phyloP scores from a whole-genome alignment of 2,113 vertebrate species.

The Colius striatus region DNA sequence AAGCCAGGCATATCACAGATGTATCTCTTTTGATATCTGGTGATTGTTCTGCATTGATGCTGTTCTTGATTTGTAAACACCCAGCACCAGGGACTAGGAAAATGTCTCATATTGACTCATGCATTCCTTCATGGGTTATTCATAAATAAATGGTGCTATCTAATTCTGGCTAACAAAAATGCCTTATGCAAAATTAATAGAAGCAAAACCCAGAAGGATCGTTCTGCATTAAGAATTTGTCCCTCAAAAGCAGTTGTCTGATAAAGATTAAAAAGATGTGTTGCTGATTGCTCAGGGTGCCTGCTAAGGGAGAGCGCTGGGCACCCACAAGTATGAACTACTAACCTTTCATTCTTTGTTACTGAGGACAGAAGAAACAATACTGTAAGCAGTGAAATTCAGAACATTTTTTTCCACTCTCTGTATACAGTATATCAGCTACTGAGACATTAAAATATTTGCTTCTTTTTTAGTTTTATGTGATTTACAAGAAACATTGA shows the following conservation, averaged over 20 bases:
- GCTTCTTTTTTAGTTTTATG: not conserved
- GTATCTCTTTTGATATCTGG: not conserved
- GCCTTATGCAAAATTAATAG: constrained; percentile 38
- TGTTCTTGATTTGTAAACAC: constrained; percentile 35
- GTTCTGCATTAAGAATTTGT: not conserved
- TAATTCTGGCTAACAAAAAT: constrained; percentile 36
- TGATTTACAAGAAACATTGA: not conserved
- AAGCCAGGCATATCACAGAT: not conserved
- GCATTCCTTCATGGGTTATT: constrained; percentile 45
- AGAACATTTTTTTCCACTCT: not conserved
- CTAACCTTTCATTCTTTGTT: not conserved
- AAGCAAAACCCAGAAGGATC: constrained; percentile 19
- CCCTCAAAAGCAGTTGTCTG: not conserved
- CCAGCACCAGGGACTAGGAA: not conserved
- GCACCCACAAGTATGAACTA: not conserved
- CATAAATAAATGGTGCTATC: constrained; percentile 21
- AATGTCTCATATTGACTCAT: constrained; percentile 16
- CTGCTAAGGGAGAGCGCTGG: not conserved
- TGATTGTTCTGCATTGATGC: not conserved
- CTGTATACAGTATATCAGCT: not conserved
- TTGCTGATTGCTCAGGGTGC: not conserved
- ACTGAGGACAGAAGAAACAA: not conserved
- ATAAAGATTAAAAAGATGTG: not conserved
- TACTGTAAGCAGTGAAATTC: not conserved
- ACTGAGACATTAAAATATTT: not conserved